phyloP scores from a whole-genome alignment of 2,113 vertebrate species.

The Lucifuga dentata region DNA sequence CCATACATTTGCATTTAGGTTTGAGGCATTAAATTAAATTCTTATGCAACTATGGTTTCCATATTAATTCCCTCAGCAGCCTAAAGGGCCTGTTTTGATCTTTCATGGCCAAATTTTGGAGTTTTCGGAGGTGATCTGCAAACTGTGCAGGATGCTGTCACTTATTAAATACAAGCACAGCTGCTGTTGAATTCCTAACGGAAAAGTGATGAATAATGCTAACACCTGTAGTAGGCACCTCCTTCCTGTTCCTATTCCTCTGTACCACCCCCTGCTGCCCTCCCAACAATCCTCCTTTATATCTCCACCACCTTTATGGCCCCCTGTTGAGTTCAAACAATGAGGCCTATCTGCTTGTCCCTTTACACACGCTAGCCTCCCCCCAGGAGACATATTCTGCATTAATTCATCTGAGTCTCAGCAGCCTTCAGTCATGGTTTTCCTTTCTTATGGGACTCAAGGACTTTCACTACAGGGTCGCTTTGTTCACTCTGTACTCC shows the following conservation, averaged over 20 bases:
- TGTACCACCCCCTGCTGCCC: not conserved
- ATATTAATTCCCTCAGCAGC: constrained; percentile 48
- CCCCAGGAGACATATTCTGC: constrained; percentile 39
- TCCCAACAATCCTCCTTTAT: not conserved
- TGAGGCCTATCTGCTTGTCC: constrained; percentile 36
- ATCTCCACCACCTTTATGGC: not conserved
- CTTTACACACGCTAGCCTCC: not conserved
- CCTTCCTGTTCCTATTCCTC: constrained; percentile 21
- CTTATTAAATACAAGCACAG: too few species aligned
- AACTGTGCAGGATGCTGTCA: constrained; percentile 36
- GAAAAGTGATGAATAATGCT: constrained; percentile 14
- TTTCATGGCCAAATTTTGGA: constrained; percentile 24
- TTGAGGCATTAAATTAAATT: constrained; percentile 9
- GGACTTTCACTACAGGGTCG: constrained; percentile 57
- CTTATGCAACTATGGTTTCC: constrained; percentile 42
- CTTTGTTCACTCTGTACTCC: constrained; percentile 68
- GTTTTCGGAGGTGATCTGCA: constrained; percentile 10
- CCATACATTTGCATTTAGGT: constrained; percentile 25
- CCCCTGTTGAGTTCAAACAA: constrained; percentile 56
- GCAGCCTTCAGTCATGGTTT: constrained; percentile 50
- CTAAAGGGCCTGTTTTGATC: constrained; percentile 41
- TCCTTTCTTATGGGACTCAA: constrained; percentile 60
- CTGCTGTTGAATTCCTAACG: constrained; percentile 13
- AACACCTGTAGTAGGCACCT: constrained; percentile 32
- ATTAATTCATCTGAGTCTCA: constrained; percentile 72